phyloP scores from a whole-genome alignment of 2,113 vertebrate genomes.

The Poeciliopsis prolifica region DNA sequence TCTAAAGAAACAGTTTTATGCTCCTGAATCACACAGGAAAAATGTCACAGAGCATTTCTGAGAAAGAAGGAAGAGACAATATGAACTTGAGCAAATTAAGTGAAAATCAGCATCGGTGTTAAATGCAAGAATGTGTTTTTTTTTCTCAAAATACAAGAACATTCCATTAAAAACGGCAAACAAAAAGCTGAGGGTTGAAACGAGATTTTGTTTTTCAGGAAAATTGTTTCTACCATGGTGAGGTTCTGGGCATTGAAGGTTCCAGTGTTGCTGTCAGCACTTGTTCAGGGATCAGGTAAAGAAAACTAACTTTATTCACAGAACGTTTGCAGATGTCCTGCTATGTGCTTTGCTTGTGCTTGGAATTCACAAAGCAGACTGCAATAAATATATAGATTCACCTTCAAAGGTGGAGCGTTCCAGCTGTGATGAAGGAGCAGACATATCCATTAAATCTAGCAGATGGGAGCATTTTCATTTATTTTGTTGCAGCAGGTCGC shows the following conservation, averaged over 20 bases:
- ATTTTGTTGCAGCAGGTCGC: too few relatives aligned
- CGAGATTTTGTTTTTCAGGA: slow-evolving; percentile 79
- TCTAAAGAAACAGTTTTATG: slow-evolving; percentile 37
- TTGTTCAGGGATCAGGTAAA: slow-evolving; percentile 91
- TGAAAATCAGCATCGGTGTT: background rate
- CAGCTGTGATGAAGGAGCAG: background rate
- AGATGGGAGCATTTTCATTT: too few relatives aligned
- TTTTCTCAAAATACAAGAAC: background rate
- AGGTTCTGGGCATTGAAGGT: slow-evolving; percentile 76
- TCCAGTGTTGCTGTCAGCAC: slow-evolving; percentile 90
- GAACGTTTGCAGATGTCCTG: background rate
- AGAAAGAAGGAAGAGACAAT: background rate
- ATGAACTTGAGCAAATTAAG: background rate
- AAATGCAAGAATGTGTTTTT: background rate
- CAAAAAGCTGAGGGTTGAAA: slow-evolving; percentile 13
- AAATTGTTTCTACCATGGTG: slow-evolving; percentile 94
- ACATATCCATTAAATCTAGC: background rate
- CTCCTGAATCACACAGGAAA: background rate
- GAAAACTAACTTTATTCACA: background rate
- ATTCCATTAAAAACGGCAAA: background rate
- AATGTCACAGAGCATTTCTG: background rate
- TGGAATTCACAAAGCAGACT: too few relatives aligned
- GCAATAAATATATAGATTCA: too few relatives aligned
- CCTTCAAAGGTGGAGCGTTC: too few relatives aligned
- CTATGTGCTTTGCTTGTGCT: background rate